Conservation (phyloP, 2,888 invertebrate genomes). For the Encarsia formosa region DNA sequence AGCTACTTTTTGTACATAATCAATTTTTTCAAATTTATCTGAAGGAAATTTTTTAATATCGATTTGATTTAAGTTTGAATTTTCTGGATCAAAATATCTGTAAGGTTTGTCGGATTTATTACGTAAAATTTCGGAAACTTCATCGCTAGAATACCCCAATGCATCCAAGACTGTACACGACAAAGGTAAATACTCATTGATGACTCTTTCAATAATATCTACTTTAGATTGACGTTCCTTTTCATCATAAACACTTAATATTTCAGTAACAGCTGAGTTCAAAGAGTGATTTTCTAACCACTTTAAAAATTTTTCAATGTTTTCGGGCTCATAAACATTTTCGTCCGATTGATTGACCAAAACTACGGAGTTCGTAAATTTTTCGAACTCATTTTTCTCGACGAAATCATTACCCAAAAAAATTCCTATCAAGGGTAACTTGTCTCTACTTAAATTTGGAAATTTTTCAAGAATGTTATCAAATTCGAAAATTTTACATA, state of each 20-base stretch:
- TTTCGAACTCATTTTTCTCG: neutral
- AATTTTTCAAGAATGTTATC: neutral
- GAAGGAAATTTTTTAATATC: too few species aligned
- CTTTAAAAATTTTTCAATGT: neutral
- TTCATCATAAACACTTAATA: neutral
- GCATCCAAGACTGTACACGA: too few species aligned
- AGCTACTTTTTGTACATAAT: too few species aligned
- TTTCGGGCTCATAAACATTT: neutral
- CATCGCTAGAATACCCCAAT: too few species aligned
- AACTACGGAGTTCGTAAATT: neutral
- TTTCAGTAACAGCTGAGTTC: neutral
- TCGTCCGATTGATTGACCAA: neutral
- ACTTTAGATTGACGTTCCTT: neutral
- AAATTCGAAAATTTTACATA: neutral
- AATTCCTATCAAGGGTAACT: neutral
- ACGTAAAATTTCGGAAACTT: too few species aligned
- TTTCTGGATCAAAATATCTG: too few species aligned
- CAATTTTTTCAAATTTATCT: too few species aligned
- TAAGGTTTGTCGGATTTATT: too few species aligned
- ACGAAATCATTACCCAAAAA: neutral
- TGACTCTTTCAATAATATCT: neutral
- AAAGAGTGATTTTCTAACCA: neutral
- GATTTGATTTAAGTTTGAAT: neutral
- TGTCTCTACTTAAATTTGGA: neutral
- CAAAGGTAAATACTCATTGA: neutral